Conservation (phyloP, 2,888 invertebrate species). For the Pristionchus japonicus region DNA sequence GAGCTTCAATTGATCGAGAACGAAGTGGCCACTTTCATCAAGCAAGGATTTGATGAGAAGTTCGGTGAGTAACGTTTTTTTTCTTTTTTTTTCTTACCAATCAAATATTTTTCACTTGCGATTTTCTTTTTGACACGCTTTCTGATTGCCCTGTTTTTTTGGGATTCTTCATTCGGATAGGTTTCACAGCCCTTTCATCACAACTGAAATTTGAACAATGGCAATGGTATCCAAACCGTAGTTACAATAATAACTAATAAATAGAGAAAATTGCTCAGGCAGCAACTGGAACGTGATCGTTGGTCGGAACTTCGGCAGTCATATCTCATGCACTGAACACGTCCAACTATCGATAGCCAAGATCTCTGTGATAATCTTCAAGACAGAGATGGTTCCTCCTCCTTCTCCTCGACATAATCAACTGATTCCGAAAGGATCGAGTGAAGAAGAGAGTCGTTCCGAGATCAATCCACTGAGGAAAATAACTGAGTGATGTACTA, state of each 20-base stretch:
- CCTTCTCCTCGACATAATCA: not conserved
- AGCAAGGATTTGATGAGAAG: slow-evolving; percentile 17
- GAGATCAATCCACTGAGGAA: not conserved
- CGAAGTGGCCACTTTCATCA: slow-evolving; percentile 40
- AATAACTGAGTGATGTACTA: not conserved
- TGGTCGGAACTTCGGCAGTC: slow-evolving; percentile 41
- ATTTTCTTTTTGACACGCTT: too few relatives aligned
- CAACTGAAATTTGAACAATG: not conserved
- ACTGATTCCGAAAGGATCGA: not conserved
- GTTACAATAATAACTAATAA: too few relatives aligned
- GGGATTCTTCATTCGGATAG: too few relatives aligned
- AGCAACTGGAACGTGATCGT: slow-evolving; percentile 41
- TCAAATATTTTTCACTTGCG: too few relatives aligned
- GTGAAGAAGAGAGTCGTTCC: not conserved
- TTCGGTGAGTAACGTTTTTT: not conserved
- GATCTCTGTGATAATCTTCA: slow-evolving; percentile 42
- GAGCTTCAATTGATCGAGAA: slow-evolving; percentile 43
- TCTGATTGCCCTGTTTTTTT: too few relatives aligned
- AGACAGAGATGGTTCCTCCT: not conserved
- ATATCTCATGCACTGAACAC: slow-evolving; percentile 31
- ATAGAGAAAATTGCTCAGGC: too few relatives aligned
- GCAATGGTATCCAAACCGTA: not conserved
- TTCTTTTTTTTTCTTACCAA: too few relatives aligned
- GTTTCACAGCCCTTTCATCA: too few relatives aligned
- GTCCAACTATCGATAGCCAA: slow-evolving; percentile 41